Evolutionary conservation across 2,888 invertebrate genomes (phyloP).

Genomic region (Horisme vitalbata): DNA sequence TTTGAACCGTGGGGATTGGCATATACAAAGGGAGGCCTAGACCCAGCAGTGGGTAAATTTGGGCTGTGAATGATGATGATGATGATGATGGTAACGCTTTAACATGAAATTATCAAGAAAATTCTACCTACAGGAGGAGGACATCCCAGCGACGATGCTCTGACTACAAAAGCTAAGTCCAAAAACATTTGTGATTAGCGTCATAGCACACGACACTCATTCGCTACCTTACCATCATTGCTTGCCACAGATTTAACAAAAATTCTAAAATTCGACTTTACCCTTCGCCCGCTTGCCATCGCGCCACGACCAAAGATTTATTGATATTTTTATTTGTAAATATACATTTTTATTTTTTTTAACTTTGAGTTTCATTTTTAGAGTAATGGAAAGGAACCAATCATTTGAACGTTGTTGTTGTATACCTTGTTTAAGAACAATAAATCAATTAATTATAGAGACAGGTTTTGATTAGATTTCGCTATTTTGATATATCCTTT

Average conservation of each 20-base stretch:
- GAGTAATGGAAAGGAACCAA: slow-evolving; percentile 54
- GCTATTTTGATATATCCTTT: too few relatives aligned
- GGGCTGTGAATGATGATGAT: too few relatives aligned
- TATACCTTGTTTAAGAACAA: slow-evolving; percentile 70
- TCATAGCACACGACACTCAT: slow-evolving; percentile 64
- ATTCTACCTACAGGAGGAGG: slow-evolving; percentile 65
- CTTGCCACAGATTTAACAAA: slow-evolving; percentile 33
- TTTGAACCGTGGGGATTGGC: too few relatives aligned
- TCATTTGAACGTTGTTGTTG: slow-evolving; percentile 46
- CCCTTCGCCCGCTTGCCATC: too few relatives aligned
- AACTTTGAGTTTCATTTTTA: slow-evolving; percentile 37
- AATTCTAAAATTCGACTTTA: too few relatives aligned
- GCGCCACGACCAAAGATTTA: slow-evolving; percentile 54
- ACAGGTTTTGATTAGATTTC: too few relatives aligned
- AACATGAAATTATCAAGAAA: slow-evolving; percentile 25
- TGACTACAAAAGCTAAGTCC: slow-evolving; percentile 78
- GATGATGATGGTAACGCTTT: too few relatives aligned
- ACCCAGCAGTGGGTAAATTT: too few relatives aligned
- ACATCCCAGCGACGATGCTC: slow-evolving; percentile 76
- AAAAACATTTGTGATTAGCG: slow-evolving; percentile 69
- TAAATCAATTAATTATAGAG: slow-evolving; percentile 65
- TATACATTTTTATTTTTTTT: slow-evolving; percentile 53
- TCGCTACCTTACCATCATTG: slow-evolving; percentile 77
- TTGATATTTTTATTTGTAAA: slow-evolving; percentile 57
- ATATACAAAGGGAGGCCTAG: too few relatives aligned